Percentiles rank a stretch among this genome's conserved stretches.
phyloP scores from a whole-genome alignment of 2,888 invertebrate genomes.

The Nephrotoma flavescens region DNA sequence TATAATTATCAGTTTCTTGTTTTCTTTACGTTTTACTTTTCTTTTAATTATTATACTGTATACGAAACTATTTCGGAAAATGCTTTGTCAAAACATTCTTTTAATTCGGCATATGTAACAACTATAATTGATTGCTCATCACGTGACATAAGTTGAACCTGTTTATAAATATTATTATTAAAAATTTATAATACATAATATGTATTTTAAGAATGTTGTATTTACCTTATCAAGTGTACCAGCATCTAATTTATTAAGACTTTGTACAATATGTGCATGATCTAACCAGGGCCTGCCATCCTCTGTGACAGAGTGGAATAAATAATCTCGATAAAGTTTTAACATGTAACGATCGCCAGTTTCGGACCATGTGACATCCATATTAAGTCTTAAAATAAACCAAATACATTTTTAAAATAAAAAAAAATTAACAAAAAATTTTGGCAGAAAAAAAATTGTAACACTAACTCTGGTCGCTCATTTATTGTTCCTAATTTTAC shows the following conservation, averaged over 20 bases:
- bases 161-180: slow-evolving; percentile 16
- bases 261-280: slow-evolving; percentile 86
- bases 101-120: slow-evolving; percentile 88
- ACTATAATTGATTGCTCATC: slow-evolving; percentile 94
- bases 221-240: slow-evolving; percentile 64
- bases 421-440: slow-evolving; percentile 6
- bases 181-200: background rate
- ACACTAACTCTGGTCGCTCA: slow-evolving; percentile 80
- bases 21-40: background rate
- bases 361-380: slow-evolving; percentile 93
- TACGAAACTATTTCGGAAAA: slow-evolving; percentile 57
- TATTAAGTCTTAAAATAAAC: slow-evolving; percentile 52
- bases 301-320: slow-evolving; percentile 89
- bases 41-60: background rate
- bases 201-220: background rate
- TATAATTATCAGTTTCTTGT: background rate
- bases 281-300: slow-evolving; percentile 94
- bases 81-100: slow-evolving; percentile 85
- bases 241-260: slow-evolving; percentile 82
- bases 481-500: slow-evolving; percentile 88
- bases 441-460: slow-evolving; percentile 3
- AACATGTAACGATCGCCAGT: slow-evolving; percentile 97
- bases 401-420: background rate
- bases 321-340: slow-evolving; percentile 92
- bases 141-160: slow-evolving; percentile 89